Evolutionary conservation across 2,888 invertebrate genomes (phyloP), one percentile per base, ranked within the genome.

Genomic region (Coelinius sp.): DNA sequence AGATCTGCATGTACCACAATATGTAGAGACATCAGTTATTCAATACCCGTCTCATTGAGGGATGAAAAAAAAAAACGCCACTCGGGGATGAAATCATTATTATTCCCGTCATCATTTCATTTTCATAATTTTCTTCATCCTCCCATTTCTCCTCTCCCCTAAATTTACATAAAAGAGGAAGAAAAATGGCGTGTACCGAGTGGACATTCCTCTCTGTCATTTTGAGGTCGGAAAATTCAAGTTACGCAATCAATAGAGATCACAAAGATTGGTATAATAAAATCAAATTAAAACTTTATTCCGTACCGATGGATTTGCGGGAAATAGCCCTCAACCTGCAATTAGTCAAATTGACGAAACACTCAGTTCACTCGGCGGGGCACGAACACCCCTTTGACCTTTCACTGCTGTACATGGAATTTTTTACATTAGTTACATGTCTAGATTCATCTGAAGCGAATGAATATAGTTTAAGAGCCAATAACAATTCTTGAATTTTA

Each of bases 331-430:
- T 59, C 59, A 25, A 64, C 52, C 38, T 10, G 38, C 70, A 64
- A 70, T 70, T 70, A 70, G 52, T 38, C 24, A 31, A 70, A 70
- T 70, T 52, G 70, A 70, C 64, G 52, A 64, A 70, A 59, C 35
- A 31, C 38, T 70, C 52, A 49, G 38, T 70, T 64, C 69, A 70
- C 69, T 70, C 69, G 49, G 17, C 52, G 14, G 27, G 56, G 56
- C 27, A 56, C 14, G 27, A 56, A 56, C 14, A 8, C 14, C 14
- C 6, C 56, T 14, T n/a, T 4, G 14, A 3, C 8, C 59, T 17
- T 35, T 35, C 27, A 49, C 46, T 8, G 46, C 7, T 6, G 17
- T 1, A 17, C 14, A 8, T 8, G 20, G 20, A 14, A 20, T 49
- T 49, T 49, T 20, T n/a, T n/a, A n/a, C n/a, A n/a, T n/a, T 49